These are phyloP conservation scores for Daboia siamensis DNA, from an alignment of 2,113 vertebrate genomes.

Conservation along the genomic window DNA sequence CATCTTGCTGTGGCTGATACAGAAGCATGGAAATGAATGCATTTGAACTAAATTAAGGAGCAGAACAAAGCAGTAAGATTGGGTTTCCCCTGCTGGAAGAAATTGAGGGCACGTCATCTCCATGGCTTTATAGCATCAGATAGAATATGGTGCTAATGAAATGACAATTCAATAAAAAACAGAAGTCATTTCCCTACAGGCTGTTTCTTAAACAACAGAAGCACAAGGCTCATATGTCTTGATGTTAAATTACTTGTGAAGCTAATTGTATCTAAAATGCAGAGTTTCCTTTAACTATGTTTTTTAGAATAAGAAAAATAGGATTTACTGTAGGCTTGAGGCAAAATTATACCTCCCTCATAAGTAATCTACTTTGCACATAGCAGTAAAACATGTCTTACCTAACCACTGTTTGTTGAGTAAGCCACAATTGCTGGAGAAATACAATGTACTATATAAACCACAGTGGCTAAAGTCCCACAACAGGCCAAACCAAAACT, in stretches of 20 bases:
- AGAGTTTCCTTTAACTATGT: neutral
- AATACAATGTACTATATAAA: neutral
- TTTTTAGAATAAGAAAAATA: neutral
- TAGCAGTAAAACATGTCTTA: neutral
- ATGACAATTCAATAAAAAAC: constrained; percentile 7
- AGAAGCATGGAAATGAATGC: neutral
- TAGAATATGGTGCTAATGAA: neutral
- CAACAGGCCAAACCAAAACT: neutral
- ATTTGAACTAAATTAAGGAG: neutral
- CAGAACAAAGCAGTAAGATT: neutral
- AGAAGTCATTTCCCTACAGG: neutral
- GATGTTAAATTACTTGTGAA: neutral
- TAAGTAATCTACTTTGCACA: neutral
- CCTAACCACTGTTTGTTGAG: neutral
- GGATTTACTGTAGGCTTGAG: neutral
- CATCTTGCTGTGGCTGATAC: neutral
- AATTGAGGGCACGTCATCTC: neutral
- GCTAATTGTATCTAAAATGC: neutral
- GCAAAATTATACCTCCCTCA: neutral
- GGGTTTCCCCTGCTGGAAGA: neutral
- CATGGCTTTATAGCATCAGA: neutral
- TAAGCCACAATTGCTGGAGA: neutral
- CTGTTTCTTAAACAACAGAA: neutral
- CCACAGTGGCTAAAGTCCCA: neutral
- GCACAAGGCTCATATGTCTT: neutral